phyloP scores from a whole-genome alignment of 1,140 invertebrate species.

The Asobara japonica region DNA sequence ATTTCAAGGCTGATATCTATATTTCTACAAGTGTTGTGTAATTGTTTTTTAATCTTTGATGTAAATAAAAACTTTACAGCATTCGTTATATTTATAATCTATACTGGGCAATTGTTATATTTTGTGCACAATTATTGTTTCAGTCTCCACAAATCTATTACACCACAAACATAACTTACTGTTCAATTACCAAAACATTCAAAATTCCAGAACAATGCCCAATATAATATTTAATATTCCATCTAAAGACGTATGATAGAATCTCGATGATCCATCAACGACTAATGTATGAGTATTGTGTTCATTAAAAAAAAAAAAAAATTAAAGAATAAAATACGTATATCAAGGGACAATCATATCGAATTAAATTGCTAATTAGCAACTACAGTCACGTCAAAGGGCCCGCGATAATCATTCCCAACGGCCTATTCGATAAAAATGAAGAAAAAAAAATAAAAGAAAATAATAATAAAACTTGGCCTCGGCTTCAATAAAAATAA shows the following conservation, averaged over 20 bases:
- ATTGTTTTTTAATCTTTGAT: neutral
- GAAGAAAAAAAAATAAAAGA: neutral
- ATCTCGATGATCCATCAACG: neutral
- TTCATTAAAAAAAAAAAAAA: neutral
- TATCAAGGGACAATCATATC: neutral
- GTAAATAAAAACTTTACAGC: neutral
- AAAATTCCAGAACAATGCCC: neutral
- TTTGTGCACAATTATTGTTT: slow-evolving; percentile 14
- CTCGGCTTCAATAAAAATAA: slow-evolving; percentile 1
- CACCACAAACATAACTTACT: neutral
- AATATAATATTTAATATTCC: neutral
- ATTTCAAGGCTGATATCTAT: neutral
- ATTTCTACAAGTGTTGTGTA: neutral
- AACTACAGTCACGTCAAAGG: neutral
- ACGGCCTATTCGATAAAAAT: neutral
- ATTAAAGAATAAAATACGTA: neutral
- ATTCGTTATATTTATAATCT: neutral
- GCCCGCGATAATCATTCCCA: neutral
- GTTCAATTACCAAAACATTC: neutral
- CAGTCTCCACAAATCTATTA: neutral
- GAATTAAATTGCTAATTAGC: neutral
- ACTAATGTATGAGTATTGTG: slow-evolving; percentile 16
- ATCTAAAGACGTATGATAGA: neutral
- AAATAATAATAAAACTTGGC: too few species aligned
- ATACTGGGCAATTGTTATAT: slow-evolving; percentile 4